Evolutionary conservation across 2,113 vertebrate genomes (phyloP), one percentile per base, ranked within the genome.

Genomic region (Emydocephalus ijimae): DNA sequence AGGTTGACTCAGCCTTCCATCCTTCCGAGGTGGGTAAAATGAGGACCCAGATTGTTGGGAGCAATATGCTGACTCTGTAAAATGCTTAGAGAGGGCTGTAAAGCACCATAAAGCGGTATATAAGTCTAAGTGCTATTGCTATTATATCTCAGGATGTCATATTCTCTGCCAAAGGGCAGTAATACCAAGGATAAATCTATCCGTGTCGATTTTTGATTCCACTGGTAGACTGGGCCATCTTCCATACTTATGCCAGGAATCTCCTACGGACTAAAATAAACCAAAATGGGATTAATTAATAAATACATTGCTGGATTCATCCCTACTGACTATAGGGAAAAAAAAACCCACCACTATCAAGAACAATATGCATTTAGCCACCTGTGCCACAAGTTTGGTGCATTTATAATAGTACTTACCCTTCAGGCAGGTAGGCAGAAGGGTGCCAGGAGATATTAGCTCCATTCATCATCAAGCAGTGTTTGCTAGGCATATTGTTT

Each of bases 361-460:
- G 93, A 93, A 95, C 91, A 94, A 91, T 94, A 93, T 43, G 92
- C 87, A 92, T 61, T 61, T 89, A 12, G 43, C 89, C 94, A 88
- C 91, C 90, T 87, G 93, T 91, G 64, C 92, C 93, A 93, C 89
- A 93, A 91, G 2, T 93, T 93, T 86, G 92, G 95, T 55, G 64
- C 94, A 90, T 87, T 91, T 54, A 29, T 64, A 52, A 95, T 92
- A 89, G 92, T 90, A 97, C 97, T 98, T 97, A 97, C 97, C 96
- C 96, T 94, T 95, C 94, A 95, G 94, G 59, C 59, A 61, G 26
- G 45, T 86, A 34, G 95, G 94, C 94, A 97, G 96, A 95, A 96
- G 96, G 97, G 95, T 94, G 96, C 93, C 96, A 96, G 94, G 92
- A 94, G 92, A 91, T 92, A 94, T 94, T 95, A 95, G 56, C 94